phyloP scores from a whole-genome alignment of 1,140 invertebrate species.

The Eumeta japonica region DNA sequence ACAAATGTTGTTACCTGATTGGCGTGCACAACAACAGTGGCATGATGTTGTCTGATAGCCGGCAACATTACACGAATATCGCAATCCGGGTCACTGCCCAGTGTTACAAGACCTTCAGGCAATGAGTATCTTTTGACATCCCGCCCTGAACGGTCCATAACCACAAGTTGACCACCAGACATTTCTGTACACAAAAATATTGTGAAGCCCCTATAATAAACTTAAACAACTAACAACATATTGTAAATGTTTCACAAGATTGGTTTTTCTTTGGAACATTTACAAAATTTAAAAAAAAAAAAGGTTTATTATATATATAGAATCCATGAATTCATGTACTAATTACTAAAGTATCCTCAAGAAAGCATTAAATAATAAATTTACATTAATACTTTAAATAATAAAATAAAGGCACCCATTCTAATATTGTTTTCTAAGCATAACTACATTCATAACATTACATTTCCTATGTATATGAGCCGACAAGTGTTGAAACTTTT shows the following conservation, averaged over 20 bases:
- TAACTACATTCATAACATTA: too few relatives aligned
- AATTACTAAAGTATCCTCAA: not conserved
- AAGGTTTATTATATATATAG: conserved; percentile 1
- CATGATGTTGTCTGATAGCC: conserved; percentile 32
- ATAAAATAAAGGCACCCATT: too few relatives aligned
- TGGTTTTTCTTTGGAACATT: too few relatives aligned
- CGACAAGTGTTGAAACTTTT: too few relatives aligned
- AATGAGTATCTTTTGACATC: conserved; percentile 30
- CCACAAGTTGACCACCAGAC: conserved; percentile 37
- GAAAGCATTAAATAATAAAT: too few relatives aligned
- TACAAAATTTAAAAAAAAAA: not conserved
- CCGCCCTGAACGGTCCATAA: conserved; percentile 32
- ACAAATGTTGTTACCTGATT: conserved; percentile 40
- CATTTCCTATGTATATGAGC: too few relatives aligned
- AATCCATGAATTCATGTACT: not conserved
- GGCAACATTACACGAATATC: conserved; percentile 34
- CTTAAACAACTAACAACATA: too few relatives aligned
- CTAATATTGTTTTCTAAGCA: too few relatives aligned
- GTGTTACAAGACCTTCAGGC: conserved; percentile 24
- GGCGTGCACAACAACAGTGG: conserved; percentile 34
- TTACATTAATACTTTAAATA: too few relatives aligned
- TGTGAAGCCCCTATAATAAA: not conserved
- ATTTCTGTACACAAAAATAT: conserved; percentile 14
- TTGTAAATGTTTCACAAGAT: too few relatives aligned
- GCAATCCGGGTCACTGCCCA: conserved; percentile 31